Evolutionary conservation across 2,888 invertebrate genomes (phyloP), one percentile per base, ranked within the genome.

Genomic region (Axea sp.): DNA sequence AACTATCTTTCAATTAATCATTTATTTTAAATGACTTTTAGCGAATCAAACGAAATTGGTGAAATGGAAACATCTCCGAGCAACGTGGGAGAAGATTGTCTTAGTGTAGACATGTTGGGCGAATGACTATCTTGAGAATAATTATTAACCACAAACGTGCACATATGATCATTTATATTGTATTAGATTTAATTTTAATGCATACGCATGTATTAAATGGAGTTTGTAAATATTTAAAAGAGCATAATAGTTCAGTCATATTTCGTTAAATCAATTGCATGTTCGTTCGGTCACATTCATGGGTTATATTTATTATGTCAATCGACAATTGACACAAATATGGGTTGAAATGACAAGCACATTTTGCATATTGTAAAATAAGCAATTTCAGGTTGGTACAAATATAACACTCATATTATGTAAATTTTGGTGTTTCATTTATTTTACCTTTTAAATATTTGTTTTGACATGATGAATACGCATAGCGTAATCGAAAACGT

Each of bases 41-140:
- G 95, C 87, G 95, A 95, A 88, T 94, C 95, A 6, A 95, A 94
- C 86, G 95, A 95, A 84, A 90, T 95, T 71, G 90, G 89, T 1
- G 91, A 91, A 77, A 88, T 95, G 85, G 95, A 95, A 86, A 94
- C 94, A 69, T 95, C 95, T 0, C 95, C 95, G 0, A 94, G 93
- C 83, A 94, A 95, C 83, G 90, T 93, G 73, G 92, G 92, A 7
- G 95, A 95, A 87, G 95, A 95, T 86, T 93, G 93, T 89, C 91
- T 94, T 77, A 92, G 91, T 78, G 90, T 91, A 79, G 92, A 92
- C 79, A 91, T 92, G 89, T 90, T 91, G 83, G 88, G 88, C 22
- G 90, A 90, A 84, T 90, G 84, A 87, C 43, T 62, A 75, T 68
- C 19, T 19, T 19, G 2, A 19, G 2, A 19, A 19, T 65, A 53